Evolutionary conservation across 2,113 vertebrate genomes (phyloP), one percentile per base, ranked within the genome.

Genomic region (Cromileptes altivelis): DNA sequence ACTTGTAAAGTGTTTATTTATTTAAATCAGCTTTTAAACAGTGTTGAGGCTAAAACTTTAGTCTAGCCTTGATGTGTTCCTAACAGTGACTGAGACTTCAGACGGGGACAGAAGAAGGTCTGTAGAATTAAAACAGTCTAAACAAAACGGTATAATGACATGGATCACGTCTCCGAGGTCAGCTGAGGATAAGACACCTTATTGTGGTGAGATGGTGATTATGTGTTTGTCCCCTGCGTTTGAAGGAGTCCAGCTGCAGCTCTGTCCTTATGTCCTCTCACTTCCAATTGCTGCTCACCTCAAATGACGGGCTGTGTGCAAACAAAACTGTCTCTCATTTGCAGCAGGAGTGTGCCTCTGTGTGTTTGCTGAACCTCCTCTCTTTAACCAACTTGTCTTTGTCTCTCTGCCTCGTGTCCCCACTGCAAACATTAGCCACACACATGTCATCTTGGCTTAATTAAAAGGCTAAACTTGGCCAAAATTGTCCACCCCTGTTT

Each of bases 361-460:
- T 50, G 52, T 87, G 79, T 88, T 81, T 82, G 70, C 71, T 37
- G 30, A 84, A 49, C 82, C 81, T 63, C 57, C 80, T 52, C 62
- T 70, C 81, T 71, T 71, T 49, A 74, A 71, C 80, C 62, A 69
- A 62, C 70, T 85, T 86, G 63, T 89, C 73, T 81, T 86, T 75
- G 23, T 80, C 82, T 60, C 42, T 78, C 74, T 9, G 81, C 73
- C 70, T 85, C 52, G 4, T 50, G 70, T 87, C 76, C 64, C 60
- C 45, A 45, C 40, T 76, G 71, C 81, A 89, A 88, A 81, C 90
- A 82, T 57, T 3, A 57, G 62, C 67, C 13, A 11, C 57, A 63
- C 33, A 50, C 62, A 47, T 80, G 84, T 88, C 92, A 89, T 86
- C 75, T 78, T 81, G 83, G 8, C 70, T 90, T 81, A 90, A 89